These are phyloP conservation scores for Pyrocoelia pectoralis DNA, from an alignment of 2,888 invertebrate genomes.

Conservation along the genomic window DNA sequence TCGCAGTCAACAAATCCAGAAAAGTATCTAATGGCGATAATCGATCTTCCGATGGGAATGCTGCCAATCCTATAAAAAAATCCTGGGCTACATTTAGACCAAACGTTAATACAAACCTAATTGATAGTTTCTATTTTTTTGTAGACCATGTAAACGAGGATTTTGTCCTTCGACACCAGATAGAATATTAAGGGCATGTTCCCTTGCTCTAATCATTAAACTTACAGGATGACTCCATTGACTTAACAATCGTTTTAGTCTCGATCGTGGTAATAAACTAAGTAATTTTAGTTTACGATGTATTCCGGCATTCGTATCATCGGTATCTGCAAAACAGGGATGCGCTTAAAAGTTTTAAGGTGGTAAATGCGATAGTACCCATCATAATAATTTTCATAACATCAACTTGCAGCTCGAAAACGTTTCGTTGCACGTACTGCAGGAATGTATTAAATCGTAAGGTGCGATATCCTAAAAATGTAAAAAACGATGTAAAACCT, in stretches of 20 bases:
- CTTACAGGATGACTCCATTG: conserved; percentile 82
- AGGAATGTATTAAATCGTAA: conserved; percentile 80
- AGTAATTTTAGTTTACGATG: conserved; percentile 77
- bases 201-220: conserved; percentile 78
- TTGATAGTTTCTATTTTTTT: conserved; percentile 46
- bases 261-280: conserved; percentile 76
- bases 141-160: conserved; percentile 47
- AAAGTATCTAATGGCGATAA: conserved; percentile 85
- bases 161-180: conserved; percentile 70
- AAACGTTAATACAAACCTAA: too few relatives aligned
- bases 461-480: conserved; percentile 83
- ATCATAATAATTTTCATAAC: conserved; percentile 85
- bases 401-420: conserved; percentile 87
- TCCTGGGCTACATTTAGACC: too few relatives aligned
- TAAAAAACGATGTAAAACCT: conserved; percentile 89
- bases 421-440: conserved; percentile 84
- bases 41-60: conserved; percentile 75
- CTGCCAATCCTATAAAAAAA: conserved; percentile 69
- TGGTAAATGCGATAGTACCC: conserved; percentile 61
- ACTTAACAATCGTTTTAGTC: conserved; percentile 79
- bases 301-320: conserved; percentile 65
- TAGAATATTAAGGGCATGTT: conserved; percentile 82
- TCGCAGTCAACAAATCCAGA: conserved; percentile 83
- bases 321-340: conserved; percentile 58
- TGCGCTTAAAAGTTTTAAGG: neutral